These are phyloP conservation scores for Eumeta japonica DNA, from an alignment of 1,140 invertebrate genomes.

Conservation along the genomic window DNA sequence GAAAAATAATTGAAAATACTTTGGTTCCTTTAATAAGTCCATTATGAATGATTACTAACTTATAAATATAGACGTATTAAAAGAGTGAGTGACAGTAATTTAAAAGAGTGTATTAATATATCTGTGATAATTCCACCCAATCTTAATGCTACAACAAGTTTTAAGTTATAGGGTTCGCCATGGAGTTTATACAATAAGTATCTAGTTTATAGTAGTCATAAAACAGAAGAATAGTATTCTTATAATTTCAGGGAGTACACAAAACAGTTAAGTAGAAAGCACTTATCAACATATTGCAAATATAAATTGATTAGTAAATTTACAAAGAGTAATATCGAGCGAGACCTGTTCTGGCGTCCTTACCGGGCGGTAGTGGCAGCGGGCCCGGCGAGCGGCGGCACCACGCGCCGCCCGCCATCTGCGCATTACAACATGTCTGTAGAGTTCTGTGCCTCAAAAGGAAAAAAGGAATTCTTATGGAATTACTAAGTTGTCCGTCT, in stretches of 20 bases:
- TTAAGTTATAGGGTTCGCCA: too few species aligned
- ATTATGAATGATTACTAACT: too few species aligned
- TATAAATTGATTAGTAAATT: background rate
- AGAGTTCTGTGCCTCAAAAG: constrained; percentile 1
- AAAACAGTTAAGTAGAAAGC: constrained; percentile 8
- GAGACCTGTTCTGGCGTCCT: too few species aligned
- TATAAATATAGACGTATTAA: too few species aligned
- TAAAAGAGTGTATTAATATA: too few species aligned
- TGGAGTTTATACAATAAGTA: too few species aligned
- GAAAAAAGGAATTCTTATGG: background rate
- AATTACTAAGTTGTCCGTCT: too few species aligned
- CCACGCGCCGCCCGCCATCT: constrained; percentile 40
- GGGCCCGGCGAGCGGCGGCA: constrained; percentile 33
- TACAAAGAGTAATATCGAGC: background rate
- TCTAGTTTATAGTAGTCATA: background rate
- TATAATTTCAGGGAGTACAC: constrained; percentile 30
- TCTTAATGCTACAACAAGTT: too few species aligned
- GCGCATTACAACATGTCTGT: constrained; percentile 8
- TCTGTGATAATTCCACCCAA: too few species aligned
- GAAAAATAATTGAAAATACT: too few species aligned
- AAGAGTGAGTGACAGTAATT: too few species aligned
- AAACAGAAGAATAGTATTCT: constrained; percentile 20
- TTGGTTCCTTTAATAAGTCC: too few species aligned
- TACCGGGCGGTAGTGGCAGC: constrained; percentile 35
- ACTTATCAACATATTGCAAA: constrained; percentile 5